Evolutionary conservation across 2,797 vertebrate genomes (phyloP), one percentile per base, ranked within the genome.

Genomic region (Antrozous pallidus): DNA sequence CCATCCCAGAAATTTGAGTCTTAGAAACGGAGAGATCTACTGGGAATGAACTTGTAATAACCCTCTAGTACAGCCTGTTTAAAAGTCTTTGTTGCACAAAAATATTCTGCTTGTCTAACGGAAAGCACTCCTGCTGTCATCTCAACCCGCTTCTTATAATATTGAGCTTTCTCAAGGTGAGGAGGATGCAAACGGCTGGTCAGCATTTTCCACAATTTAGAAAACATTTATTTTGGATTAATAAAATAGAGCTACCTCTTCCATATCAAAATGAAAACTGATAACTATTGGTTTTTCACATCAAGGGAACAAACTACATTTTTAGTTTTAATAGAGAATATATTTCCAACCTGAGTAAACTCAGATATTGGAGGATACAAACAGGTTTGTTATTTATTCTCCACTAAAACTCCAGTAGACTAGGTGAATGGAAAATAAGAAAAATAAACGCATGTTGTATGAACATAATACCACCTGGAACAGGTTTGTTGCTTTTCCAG

Each of bases 31-130:
- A 67, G 28, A 91, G 65, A 89, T 83, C 94, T 88, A 73, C 24
- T 67, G 90, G 93, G 81, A 97, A 86, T 88, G 78, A 67, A 80
- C 61, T 82, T 93, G 63, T 96, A 96, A 97, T 88, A 97, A 77
- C 56, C 51, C 96, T 83, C 49, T 13, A 70, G 38, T 54, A 33
- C 1, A 75, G 67, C 2, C 28, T 78, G 33, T 83, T 94, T 83
- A 91, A 87, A 87, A 78, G 80, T 47, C 67, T 88, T 69, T 49
- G 56, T 36, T 90, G 69, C 13, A 80, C 36, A 91, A 93, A 94
- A 94, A 74, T 90, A 83, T 85, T 95, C 90, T 91, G 54, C 74
- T 90, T 90, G 90, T 95, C 95, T 96, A 91, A 94, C 95, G 69
- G 91, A 78, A 38, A 93, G 86, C 9, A 61, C 11, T 38, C 65